Evolutionary conservation across 1,140 invertebrate species (phyloP), one percentile per base, ranked within the genome.

Genomic region (Penaeus vannamei): DNA sequence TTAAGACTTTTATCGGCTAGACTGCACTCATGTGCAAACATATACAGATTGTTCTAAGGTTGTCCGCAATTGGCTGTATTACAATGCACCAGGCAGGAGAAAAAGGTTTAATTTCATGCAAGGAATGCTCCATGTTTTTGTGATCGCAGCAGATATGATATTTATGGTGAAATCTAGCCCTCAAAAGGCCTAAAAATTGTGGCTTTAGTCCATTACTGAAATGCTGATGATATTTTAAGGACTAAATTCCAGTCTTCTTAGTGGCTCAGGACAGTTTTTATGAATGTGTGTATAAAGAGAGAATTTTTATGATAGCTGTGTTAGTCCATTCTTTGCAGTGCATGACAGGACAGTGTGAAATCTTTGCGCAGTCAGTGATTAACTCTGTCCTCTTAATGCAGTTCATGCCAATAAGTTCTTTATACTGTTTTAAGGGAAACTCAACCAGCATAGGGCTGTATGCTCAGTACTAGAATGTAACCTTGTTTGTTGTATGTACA

Each of bases 161-260:
- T 53, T 53, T 14, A 17, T 53, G 53, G 17, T 53, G 53, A 53
- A 53, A 53, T 53, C 53, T 53, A 53, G 53, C 53, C 53, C 53
- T 53, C 53, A 53, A 53, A 53, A 53, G 53, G 53, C 53, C 53
- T 53, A 53, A 53, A 53, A 53, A 53, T 53, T 53, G 17, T 17
- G 53, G 53, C 53, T 53, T 53, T 53, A 53, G 53, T 53, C 53
- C 77, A 80, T 64, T 36, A 77, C 79, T 22, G 29, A 79, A 62
- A 86, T 77, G 46, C 23, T 42, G 61, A 80, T 80, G 80, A 62
- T 80, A 62, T 86, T 86, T 80, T 86, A 86, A 86, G 77, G 77
- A 64, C 85, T 86, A 81, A 86, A 86, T 86, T 86, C 76, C 76
- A 86, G 85, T 86, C 85, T 86, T 86, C 85, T 86, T 86, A 81